Conservation (phyloP, 2,797 vertebrate species). For the Cottoperca gobio region DNA sequence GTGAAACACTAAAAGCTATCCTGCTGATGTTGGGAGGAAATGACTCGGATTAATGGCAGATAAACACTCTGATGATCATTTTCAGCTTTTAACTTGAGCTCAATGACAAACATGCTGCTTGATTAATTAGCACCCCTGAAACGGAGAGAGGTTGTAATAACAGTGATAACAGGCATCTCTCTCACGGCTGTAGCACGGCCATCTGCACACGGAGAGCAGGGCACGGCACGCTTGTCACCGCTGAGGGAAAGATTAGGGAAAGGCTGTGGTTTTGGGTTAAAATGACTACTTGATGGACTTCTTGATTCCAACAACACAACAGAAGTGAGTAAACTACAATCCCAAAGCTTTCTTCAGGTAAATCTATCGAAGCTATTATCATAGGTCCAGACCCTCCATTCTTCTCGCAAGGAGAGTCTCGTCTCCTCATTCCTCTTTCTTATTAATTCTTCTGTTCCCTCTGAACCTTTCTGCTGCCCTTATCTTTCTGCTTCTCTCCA, state of each 20-base stretch:
- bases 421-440: background rate
- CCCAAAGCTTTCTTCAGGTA: no score
- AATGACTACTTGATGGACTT: background rate
- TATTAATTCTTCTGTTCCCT: background rate
- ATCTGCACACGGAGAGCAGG: slow-evolving; percentile 21
- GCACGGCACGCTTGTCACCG: background rate
- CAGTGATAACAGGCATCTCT: slow-evolving; percentile 23
- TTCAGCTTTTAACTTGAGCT: slow-evolving; percentile 58
- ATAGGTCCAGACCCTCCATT: background rate
- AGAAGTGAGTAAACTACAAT: no score
- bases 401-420: background rate
- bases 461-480: background rate
- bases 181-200: background rate
- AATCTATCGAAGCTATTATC: background rate
- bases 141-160: slow-evolving; percentile 30
- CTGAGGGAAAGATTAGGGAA: background rate
- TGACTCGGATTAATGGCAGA: slow-evolving; percentile 57
- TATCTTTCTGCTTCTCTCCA: background rate
- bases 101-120: slow-evolving; percentile 41
- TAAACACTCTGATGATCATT: slow-evolving; percentile 57
- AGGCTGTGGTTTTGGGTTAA: background rate
- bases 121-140: slow-evolving; percentile 55
- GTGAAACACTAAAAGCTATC: slow-evolving; percentile 46
- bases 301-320: background rate
- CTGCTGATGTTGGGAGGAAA: slow-evolving; percentile 49